Conservation (phyloP, 1,140 invertebrate genomes). For the Tetragonula clypearis region DNA sequence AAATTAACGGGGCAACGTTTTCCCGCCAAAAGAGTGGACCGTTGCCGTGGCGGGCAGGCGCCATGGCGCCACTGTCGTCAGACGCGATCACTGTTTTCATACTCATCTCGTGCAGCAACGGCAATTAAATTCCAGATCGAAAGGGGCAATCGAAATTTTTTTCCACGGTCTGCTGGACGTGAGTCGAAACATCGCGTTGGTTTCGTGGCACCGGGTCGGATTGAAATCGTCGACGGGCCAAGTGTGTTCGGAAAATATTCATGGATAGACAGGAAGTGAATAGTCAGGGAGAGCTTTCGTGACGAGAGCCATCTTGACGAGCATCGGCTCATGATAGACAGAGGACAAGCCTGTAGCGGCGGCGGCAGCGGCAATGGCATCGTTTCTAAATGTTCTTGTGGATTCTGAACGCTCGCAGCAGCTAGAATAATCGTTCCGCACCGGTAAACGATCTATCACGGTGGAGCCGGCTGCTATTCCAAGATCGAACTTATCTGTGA, state of each 20-base stretch:
- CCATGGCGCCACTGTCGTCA: slow-evolving; percentile 70
- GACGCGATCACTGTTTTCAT: slow-evolving; percentile 77
- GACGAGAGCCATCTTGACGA: slow-evolving; percentile 77
- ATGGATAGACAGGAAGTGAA: slow-evolving; percentile 72
- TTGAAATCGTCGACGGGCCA: slow-evolving; percentile 42
- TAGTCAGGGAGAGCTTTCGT: slow-evolving; percentile 63
- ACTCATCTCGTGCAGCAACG: slow-evolving; percentile 57
- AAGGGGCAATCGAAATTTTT: slow-evolving; percentile 44
- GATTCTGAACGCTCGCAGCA: slow-evolving; percentile 16
- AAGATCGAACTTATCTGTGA: slow-evolving; percentile 49
- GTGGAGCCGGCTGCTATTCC: slow-evolving; percentile 23
- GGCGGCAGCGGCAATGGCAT: slow-evolving; percentile 61
- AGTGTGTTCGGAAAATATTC: slow-evolving; percentile 73
- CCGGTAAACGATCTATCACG: slow-evolving; percentile 26
- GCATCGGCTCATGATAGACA: slow-evolving; percentile 67
- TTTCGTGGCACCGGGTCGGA: not conserved
- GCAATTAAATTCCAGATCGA: slow-evolving; percentile 60
- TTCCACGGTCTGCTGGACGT: slow-evolving; percentile 56
- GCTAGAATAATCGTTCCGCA: slow-evolving; percentile 18
- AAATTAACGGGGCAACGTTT: slow-evolving; percentile 27
- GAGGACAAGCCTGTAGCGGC: slow-evolving; percentile 53
- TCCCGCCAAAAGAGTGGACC: slow-evolving; percentile 71
- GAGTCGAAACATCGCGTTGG: slow-evolving; percentile 54
- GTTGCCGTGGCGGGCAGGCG: slow-evolving; percentile 56
- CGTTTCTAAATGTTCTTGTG: slow-evolving; percentile 56